These are phyloP conservation scores for Dermatemys mawii DNA, from an alignment of 2,113 vertebrate genomes.

Conservation along the genomic window DNA sequence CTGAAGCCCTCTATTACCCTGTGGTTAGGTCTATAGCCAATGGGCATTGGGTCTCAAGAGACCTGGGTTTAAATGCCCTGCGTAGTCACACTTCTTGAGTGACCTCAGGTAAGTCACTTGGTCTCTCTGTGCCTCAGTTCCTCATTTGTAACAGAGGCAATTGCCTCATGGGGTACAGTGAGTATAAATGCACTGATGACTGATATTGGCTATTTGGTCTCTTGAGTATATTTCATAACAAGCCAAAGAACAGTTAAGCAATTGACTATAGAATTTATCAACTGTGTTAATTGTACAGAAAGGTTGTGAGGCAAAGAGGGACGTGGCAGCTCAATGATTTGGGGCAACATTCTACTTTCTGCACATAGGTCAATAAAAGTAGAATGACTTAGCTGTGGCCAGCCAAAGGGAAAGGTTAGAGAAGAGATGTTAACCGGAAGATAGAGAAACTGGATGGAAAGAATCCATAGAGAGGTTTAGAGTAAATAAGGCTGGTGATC, in stretches of 20 bases:
- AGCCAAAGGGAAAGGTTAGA: not conserved
- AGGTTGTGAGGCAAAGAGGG: not conserved
- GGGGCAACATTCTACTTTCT: not conserved
- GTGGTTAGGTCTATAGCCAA: not conserved
- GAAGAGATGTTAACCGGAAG: not conserved
- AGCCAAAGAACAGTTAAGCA: not conserved
- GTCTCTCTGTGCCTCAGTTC: not conserved
- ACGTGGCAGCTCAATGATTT: not conserved
- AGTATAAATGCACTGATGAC: too few relatives aligned
- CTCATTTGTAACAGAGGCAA: not conserved
- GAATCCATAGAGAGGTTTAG: not conserved
- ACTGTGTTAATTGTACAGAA: not conserved
- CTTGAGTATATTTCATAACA: not conserved
- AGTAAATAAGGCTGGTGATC: not conserved
- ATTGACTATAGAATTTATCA: not conserved
- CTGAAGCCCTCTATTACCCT: not conserved
- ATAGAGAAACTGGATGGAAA: not conserved
- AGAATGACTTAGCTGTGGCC: fast-evolving
- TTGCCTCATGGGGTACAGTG: not conserved
- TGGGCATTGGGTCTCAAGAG: not conserved
- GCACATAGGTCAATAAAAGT: not conserved
- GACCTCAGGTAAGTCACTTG: not conserved
- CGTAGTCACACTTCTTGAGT: too few relatives aligned
- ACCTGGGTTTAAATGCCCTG: not conserved
- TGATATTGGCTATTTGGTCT: not conserved